Evolutionary conservation across 2,113 vertebrate species (phyloP), one percentile per base, ranked within the genome.

Genomic region (Beaufortia kweichowensis): DNA sequence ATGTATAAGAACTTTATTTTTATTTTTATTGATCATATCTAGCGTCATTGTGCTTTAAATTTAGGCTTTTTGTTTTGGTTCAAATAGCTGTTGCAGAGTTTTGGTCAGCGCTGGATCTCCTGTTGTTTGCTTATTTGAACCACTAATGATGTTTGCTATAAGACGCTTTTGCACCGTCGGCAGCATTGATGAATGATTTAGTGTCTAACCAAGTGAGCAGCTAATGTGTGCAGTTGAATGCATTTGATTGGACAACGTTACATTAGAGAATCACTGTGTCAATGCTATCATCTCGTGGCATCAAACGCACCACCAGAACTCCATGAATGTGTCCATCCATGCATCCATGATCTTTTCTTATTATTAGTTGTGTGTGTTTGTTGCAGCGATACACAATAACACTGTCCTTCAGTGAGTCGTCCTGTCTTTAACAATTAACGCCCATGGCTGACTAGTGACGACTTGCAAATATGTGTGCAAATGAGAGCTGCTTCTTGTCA

Each of bases 401-500:
- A 41, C 65, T 35, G 39, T 63, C 31, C 46, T 73, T 81, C 62
- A 28, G 28, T 46, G 19, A 48, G 46, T 64, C 29, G 41, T 41
- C 14, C 68, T 66, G 73, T 79, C 72, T 79, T 33, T 62, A 65
- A 33, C 56, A 77, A 81, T 76, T 92, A 93, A 91, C 91, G 90
- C 61, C 26, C 55, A 21, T 85, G 81, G 82, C 88, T 90, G 87
- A 89, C 87, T 77, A 26, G 88, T 87, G 82, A 89, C 76, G 88
- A 84, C 86, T 85, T 89, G 77, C 48, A 59, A 90, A 89, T 91
- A 90, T 90, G 91, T 82, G 84, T 88, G 82, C 87, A 91, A 93
- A 93, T 90, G 88, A 91, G 87, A 83, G 86, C 88, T 90, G 89
- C 89, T 87, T 28, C 50, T 53, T 69, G 86, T 80, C 64, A 70